These are phyloP conservation scores for Sphaerodactylus townsendi DNA, from an alignment of 2,113 vertebrate species.

Conservation along the genomic window DNA sequence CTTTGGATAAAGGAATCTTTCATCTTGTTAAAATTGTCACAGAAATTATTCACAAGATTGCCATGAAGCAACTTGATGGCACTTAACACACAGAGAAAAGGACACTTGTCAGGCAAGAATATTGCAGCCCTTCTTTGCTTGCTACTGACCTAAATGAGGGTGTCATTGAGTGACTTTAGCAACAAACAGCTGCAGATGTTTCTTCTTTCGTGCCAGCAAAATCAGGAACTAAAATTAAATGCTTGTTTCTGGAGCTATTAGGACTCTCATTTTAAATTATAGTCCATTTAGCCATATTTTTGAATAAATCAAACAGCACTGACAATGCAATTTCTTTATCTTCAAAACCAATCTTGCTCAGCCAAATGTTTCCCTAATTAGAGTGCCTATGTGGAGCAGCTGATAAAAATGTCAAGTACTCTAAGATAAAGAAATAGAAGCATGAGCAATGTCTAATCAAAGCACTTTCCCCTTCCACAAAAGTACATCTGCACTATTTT, in stretches of 20 bases:
- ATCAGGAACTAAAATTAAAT: constrained; percentile 66
- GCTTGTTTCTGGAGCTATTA: constrained; percentile 65
- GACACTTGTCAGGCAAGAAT: constrained; percentile 37
- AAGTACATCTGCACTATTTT: constrained; percentile 18
- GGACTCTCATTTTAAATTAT: constrained; percentile 58
- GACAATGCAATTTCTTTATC: constrained; percentile 62
- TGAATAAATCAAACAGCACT: constrained; percentile 63
- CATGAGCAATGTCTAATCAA: constrained; percentile 43
- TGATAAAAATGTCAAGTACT: constrained; percentile 49
- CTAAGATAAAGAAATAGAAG: constrained; percentile 33
- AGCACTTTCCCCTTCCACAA: constrained; percentile 21
- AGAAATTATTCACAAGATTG: no score
- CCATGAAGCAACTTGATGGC: no score
- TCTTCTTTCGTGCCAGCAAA: constrained; percentile 62
- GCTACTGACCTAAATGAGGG: constrained; percentile 45
- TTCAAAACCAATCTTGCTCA: constrained; percentile 54
- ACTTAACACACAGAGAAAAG: constrained; percentile 8
- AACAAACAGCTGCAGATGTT: constrained; percentile 56
- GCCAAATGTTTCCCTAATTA: constrained; percentile 64
- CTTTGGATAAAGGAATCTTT: not conserved
- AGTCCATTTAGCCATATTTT: constrained; percentile 53
- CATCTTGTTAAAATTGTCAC: constrained; percentile 16
- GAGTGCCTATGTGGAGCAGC: constrained; percentile 40
- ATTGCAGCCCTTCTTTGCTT: constrained; percentile 31
- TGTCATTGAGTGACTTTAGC: constrained; percentile 29